phyloP scores from a whole-genome alignment of 2,113 vertebrate species.

The Oryzias curvinotus region DNA sequence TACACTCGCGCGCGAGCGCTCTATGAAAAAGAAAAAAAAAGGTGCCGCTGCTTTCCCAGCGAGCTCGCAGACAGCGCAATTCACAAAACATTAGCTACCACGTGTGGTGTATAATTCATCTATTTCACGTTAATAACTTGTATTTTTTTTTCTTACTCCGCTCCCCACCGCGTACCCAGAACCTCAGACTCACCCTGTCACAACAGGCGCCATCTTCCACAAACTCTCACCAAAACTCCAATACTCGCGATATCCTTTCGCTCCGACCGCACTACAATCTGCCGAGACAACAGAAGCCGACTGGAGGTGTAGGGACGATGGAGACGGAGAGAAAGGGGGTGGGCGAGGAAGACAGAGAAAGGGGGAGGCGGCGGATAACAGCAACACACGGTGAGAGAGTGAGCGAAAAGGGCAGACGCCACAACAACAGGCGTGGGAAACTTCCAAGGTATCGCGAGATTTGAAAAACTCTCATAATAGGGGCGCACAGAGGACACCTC shows the following conservation, averaged over 20 bases:
- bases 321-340: slow-evolving; percentile 72
- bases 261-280: slow-evolving; percentile 69
- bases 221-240: slow-evolving; percentile 99
- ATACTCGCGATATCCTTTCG: slow-evolving; percentile 90
- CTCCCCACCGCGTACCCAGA: slow-evolving; percentile 66
- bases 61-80: slow-evolving; percentile 3
- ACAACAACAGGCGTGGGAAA: slow-evolving; percentile 88
- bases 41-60: slow-evolving; percentile 19
- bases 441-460: slow-evolving; percentile 75
- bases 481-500: slow-evolving; percentile 57
- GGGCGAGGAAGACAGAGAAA: slow-evolving; percentile 62
- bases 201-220: slow-evolving; percentile 99
- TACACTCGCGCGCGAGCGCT: slow-evolving; percentile 49
- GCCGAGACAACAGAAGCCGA: slow-evolving; percentile 81
- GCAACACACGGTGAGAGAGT: slow-evolving; percentile 47
- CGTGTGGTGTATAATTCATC: slow-evolving; percentile 26
- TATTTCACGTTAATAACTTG: slow-evolving; percentile 49
- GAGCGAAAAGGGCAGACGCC: slow-evolving; percentile 80
- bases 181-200: slow-evolving; percentile 98
- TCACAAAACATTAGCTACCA: background rate
- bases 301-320: slow-evolving; percentile 74
- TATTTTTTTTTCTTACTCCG: slow-evolving; percentile 56
- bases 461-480: slow-evolving; percentile 82
- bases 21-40: slow-evolving; percentile 41
- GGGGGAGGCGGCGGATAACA: slow-evolving; percentile 66